Conservation (phyloP, 2,888 invertebrate genomes). For the Pasiphila rectangulata region DNA sequence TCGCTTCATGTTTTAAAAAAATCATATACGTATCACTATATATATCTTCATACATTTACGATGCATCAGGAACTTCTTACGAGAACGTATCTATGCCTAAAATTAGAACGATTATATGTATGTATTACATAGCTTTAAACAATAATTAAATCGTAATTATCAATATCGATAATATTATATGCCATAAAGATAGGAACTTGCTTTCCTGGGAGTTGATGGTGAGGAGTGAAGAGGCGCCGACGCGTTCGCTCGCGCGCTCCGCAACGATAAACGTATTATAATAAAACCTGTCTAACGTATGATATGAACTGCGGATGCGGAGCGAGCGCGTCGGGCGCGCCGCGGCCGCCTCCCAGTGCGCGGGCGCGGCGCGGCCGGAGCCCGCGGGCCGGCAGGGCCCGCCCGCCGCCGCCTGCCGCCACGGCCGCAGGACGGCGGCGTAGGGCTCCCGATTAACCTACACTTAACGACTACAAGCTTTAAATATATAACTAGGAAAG, state of each 20-base stretch:
- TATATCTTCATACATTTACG: conserved; percentile 80
- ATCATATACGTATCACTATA: conserved; percentile 80
- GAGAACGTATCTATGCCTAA: conserved; percentile 81
- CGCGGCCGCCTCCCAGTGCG: conserved; percentile 77
- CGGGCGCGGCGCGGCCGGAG: conserved; percentile 65
- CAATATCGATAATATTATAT: conserved; percentile 83
- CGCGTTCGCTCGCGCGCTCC: conserved; percentile 69
- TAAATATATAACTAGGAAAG: conserved; percentile 78
- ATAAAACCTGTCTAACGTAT: conserved; percentile 81
- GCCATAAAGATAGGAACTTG: conserved; percentile 83
- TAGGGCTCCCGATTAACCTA: conserved; percentile 71
- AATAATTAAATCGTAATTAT: conserved; percentile 82
- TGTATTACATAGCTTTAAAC: conserved; percentile 83
- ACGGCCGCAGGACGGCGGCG: conserved; percentile 53
- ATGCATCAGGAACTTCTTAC: conserved; percentile 82
- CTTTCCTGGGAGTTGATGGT: conserved; percentile 81
- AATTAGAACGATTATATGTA: conserved; percentile 82
- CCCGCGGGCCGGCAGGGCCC: conserved; percentile 26
- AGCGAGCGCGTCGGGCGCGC: conserved; percentile 63
- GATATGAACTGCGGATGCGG: conserved; percentile 73
- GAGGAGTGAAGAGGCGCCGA: conserved; percentile 64
- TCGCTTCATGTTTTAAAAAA: conserved; percentile 78
- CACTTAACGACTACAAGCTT: conserved; percentile 78
- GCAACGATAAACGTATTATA: conserved; percentile 77
- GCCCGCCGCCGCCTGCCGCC: conserved; percentile 28